phyloP scores from a whole-genome alignment of 2,888 invertebrate species.

The Lamellibrachia columna region DNA sequence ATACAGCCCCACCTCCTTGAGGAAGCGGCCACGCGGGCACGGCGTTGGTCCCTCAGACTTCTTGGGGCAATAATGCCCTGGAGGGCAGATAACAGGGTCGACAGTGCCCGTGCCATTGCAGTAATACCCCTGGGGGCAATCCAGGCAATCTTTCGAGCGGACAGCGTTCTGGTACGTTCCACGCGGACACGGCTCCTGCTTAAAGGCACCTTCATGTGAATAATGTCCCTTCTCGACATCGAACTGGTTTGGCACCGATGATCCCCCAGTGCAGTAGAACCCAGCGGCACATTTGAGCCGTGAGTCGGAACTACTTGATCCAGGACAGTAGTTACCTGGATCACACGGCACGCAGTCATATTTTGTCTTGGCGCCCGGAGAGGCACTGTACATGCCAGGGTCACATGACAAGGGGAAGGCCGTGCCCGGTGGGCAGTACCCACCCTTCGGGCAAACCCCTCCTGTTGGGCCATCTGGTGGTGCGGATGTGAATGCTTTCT shows the following conservation, averaged over 20 bases:
- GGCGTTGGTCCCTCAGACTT: constrained; percentile 56
- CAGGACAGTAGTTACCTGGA: constrained; percentile 62
- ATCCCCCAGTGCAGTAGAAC: constrained; percentile 62
- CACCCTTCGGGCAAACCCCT: constrained; percentile 60
- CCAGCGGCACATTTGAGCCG: constrained; percentile 56
- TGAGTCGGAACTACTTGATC: constrained; percentile 49
- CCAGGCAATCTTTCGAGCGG: constrained; percentile 48
- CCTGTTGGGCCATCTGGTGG: constrained; percentile 63
- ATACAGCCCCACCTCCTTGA: constrained; percentile 50
- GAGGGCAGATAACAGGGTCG: constrained; percentile 54
- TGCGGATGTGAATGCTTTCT: constrained; percentile 62
- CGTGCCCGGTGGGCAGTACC: constrained; percentile 60
- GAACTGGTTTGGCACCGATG: constrained; percentile 55
- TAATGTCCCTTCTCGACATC: constrained; percentile 58
- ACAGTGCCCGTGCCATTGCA: constrained; percentile 49
- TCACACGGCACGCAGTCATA: constrained; percentile 62
- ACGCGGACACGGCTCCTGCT: constrained; percentile 58
- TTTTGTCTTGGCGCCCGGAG: constrained; percentile 57
- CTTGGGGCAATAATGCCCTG: constrained; percentile 58
- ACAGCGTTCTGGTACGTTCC: constrained; percentile 54
- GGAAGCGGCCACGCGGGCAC: constrained; percentile 57
- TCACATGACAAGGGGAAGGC: constrained; percentile 55
- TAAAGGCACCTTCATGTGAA: constrained; percentile 56
- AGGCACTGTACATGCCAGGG: constrained; percentile 59
- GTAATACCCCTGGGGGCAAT: constrained; percentile 61